These are phyloP conservation scores for Montipora capitata DNA, from an alignment of 92 coral and sea anemone genomes.

Conservation along the genomic window DNA sequence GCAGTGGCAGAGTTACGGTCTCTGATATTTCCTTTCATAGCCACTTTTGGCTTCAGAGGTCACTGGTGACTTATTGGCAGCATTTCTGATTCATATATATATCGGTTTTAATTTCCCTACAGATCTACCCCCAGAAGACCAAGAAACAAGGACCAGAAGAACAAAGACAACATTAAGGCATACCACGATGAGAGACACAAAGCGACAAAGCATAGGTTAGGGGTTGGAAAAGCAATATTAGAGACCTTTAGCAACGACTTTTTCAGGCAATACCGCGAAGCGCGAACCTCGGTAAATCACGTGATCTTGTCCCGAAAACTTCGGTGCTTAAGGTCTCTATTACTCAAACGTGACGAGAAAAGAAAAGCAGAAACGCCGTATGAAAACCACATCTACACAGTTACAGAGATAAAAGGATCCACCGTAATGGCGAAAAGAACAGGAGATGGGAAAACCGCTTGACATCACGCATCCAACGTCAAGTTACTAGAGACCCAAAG, in stretches of 20 bases:
- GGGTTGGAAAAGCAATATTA: slow-evolving; percentile 67
- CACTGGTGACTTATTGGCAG: too few relatives aligned
- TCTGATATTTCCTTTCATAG: too few relatives aligned
- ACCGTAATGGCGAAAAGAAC: not conserved
- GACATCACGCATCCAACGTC: too few relatives aligned
- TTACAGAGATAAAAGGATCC: slow-evolving; percentile 64
- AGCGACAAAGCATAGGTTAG: slow-evolving; percentile 45
- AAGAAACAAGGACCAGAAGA: not conserved
- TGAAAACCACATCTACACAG: slow-evolving; percentile 66
- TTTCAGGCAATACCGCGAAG: too few relatives aligned
- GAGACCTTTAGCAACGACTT: not conserved
- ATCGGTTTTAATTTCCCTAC: not conserved
- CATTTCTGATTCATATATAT: too few relatives aligned
- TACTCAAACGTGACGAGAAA: slow-evolving; percentile 48
- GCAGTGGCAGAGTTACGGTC: too few relatives aligned
- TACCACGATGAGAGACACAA: slow-evolving; percentile 72
- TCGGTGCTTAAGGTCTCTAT: too few relatives aligned
- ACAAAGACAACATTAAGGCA: not conserved
- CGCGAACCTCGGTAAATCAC: too few relatives aligned
- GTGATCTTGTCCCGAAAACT: too few relatives aligned
- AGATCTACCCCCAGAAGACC: not conserved
- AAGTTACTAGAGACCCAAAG: too few relatives aligned
- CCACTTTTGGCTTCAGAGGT: too few relatives aligned
- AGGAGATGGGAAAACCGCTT: too few relatives aligned
- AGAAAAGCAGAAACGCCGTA: slow-evolving; percentile 67